phyloP scores from a whole-genome alignment of 2,113 vertebrate genomes.

The Cephalophus harveyi region DNA sequence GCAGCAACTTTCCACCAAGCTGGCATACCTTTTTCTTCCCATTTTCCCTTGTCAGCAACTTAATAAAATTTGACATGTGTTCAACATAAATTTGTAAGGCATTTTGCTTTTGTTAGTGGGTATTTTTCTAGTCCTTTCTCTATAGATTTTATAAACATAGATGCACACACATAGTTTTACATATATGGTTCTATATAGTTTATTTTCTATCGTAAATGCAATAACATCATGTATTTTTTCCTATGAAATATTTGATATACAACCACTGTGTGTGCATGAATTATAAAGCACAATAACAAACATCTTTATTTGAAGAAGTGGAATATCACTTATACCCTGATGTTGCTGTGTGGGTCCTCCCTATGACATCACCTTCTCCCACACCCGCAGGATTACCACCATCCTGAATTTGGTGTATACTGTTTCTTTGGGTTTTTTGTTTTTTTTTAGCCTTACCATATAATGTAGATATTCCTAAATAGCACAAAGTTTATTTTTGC shows the following conservation, averaged over 20 bases:
- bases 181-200: background rate
- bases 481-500: background rate
- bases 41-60: background rate
- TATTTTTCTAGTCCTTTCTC: background rate
- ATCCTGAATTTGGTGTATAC: background rate
- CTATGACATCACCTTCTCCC: background rate
- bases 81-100: background rate
- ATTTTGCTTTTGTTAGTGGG: background rate
- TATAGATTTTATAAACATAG: background rate
- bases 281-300: background rate
- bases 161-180: background rate
- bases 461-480: background rate
- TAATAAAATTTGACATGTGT: background rate
- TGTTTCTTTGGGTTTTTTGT: background rate
- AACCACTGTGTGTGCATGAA: background rate
- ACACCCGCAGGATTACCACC: background rate
- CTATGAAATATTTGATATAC: background rate
- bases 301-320: background rate
- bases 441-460: background rate
- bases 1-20: background rate
- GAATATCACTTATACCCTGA: background rate
- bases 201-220: background rate
- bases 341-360: background rate
- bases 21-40: background rate
- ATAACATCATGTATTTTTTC: background rate